Conservation (phyloP, 2,797 vertebrate species). For the Poecilia gillii region DNA sequence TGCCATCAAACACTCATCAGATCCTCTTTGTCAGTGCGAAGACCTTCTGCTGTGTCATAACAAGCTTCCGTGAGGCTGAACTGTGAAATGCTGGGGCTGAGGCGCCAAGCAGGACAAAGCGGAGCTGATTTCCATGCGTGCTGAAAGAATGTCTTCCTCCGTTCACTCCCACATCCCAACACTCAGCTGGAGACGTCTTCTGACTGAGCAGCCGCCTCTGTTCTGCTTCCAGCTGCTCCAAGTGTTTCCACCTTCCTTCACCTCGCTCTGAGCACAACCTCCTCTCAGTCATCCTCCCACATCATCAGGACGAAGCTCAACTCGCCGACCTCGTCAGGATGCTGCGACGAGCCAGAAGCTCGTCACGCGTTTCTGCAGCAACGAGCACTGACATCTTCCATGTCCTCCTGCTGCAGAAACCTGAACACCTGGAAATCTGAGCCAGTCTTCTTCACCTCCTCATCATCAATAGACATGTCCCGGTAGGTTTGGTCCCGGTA, state of each 20-base stretch:
- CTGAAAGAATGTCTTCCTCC: background rate
- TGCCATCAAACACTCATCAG: conserved; percentile 2
- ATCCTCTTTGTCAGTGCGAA: background rate
- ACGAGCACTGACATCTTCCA: no score
- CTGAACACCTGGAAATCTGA: no score
- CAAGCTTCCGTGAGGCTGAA: background rate
- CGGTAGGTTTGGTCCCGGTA: no score
- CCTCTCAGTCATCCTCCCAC: background rate
- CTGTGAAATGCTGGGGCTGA: background rate
- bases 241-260: background rate
- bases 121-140: background rate
- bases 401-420: no score
- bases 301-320: background rate
- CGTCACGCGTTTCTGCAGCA: no score
- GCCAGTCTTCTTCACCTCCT: no score
- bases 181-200: background rate
- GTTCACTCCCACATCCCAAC: background rate
- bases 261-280: background rate
- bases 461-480: no score
- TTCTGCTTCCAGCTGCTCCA: background rate
- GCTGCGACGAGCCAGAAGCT: no score
- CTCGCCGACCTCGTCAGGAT: no score
- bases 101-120: background rate
- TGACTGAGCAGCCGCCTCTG: background rate
- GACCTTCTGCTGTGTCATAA: conserved; percentile 2